Conservation (phyloP, 2,888 invertebrate genomes). For the Leucozona laternaria region DNA sequence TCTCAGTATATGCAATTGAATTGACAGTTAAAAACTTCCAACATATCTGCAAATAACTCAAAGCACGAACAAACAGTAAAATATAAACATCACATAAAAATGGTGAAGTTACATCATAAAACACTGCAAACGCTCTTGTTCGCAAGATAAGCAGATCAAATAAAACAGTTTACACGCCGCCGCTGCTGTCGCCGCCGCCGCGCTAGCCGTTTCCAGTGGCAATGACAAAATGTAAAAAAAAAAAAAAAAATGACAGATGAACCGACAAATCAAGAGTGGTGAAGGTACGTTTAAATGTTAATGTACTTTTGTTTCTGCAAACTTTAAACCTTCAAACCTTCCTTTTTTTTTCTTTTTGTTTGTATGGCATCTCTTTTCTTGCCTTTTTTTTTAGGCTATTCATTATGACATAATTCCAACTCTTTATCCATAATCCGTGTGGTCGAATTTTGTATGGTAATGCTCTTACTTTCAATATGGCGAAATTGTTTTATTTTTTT, state of each 20-base stretch:
- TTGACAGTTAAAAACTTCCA: constrained; percentile 5
- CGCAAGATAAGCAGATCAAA: constrained; percentile 60
- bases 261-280: neutral
- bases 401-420: constrained; percentile 19
- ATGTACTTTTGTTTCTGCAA: constrained; percentile 41
- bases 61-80: constrained; percentile 31
- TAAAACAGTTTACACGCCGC: constrained; percentile 52
- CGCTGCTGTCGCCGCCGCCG: constrained; percentile 14
- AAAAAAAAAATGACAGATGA: neutral
- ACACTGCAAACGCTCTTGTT: constrained; percentile 8
- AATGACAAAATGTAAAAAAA: constrained; percentile 29
- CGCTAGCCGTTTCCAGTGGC: constrained; percentile 24
- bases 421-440: constrained; percentile 18
- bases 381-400: neutral
- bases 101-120: constrained; percentile 20
- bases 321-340: constrained; percentile 36
- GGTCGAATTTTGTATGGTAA: constrained; percentile 12
- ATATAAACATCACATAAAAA: constrained; percentile 9
- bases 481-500: constrained; percentile 31
- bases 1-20: neutral
- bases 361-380: constrained; percentile 1
- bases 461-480: constrained; percentile 34
- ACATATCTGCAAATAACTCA: constrained; percentile 1
- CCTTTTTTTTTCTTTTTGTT: neutral
- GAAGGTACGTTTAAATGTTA: constrained; percentile 4